These are phyloP conservation scores for Linurgus olivaceus DNA, from an alignment of 2,797 vertebrate species.

Conservation along the genomic window DNA sequence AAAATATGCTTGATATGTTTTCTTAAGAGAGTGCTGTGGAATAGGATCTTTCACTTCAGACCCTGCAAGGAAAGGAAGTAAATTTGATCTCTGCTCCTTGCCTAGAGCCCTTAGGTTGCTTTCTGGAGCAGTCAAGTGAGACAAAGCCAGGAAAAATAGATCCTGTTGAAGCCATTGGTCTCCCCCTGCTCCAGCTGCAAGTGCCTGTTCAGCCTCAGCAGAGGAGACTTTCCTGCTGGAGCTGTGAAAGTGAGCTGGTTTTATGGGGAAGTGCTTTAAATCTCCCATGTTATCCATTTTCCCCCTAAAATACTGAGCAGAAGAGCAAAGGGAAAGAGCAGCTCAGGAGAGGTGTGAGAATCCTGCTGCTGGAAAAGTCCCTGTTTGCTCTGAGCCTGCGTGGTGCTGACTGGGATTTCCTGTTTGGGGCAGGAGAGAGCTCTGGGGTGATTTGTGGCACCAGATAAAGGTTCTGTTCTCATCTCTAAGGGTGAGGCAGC, in stretches of 20 bases:
- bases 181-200: not conserved
- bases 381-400: rapidly evolving
- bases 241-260: not conserved
- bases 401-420: not conserved
- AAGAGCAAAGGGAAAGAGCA: not conserved
- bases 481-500: not conserved
- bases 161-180: not conserved
- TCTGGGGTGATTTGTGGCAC: not conserved
- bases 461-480: not conserved
- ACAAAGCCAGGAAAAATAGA: conserved; percentile 39
- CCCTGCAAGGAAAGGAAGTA: not conserved
- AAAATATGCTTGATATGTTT: not conserved
- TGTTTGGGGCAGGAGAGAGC: not conserved
- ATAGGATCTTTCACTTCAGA: not conserved
- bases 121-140: not conserved
- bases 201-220: not conserved
- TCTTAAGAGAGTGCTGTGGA: not conserved
- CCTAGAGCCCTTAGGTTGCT: not conserved
- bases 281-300: not conserved
- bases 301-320: not conserved
- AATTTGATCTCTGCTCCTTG: conserved; percentile 3
- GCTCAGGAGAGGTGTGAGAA: not conserved
- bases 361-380: not conserved
- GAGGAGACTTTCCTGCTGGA: not conserved
- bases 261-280: not conserved